These are phyloP conservation scores for Zaprionus ghesquierei DNA, from an alignment of 1,140 invertebrate species.

Conservation along the genomic window DNA sequence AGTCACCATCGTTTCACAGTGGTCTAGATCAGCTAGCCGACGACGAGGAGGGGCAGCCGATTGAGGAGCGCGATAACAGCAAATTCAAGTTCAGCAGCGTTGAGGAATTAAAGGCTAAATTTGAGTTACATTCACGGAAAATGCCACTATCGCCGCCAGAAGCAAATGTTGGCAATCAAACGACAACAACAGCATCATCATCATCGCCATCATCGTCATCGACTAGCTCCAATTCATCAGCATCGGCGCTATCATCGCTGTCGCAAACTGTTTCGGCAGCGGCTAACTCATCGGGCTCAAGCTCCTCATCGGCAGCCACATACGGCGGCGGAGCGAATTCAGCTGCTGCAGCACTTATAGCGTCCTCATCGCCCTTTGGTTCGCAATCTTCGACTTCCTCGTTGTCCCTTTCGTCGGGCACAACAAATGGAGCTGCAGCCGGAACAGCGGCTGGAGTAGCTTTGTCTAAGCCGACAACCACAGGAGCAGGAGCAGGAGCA, in stretches of 20 bases:
- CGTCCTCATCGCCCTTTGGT: slow-evolving; percentile 58
- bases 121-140: slow-evolving; percentile 60
- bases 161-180: slow-evolving; percentile 25
- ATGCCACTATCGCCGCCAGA: slow-evolving; percentile 72
- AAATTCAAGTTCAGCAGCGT: slow-evolving; percentile 75
- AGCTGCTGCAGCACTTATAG: slow-evolving; percentile 61
- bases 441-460: slow-evolving; percentile 9
- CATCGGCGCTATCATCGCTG: slow-evolving; percentile 66
- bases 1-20: slow-evolving; percentile 92
- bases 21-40: slow-evolving; percentile 89
- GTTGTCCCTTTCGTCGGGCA: slow-evolving; percentile 56
- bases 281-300: slow-evolving; percentile 49
- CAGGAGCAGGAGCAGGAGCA: slow-evolving; percentile 2
- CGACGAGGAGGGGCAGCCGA: slow-evolving; percentile 53
- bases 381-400: slow-evolving; percentile 69
- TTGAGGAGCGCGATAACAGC: slow-evolving; percentile 20
- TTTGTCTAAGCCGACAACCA: neutral
- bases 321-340: slow-evolving; percentile 68
- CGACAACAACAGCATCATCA: slow-evolving; percentile 32
- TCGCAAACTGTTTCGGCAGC: slow-evolving; percentile 60
- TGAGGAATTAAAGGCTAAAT: slow-evolving; percentile 78
- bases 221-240: slow-evolving; percentile 70
- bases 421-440: slow-evolving; percentile 45
- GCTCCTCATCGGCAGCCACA: slow-evolving; percentile 59
- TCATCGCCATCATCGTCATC: slow-evolving; percentile 74